phyloP scores from a whole-genome alignment of 2,888 invertebrate species.

The Pyralis farinalis region DNA sequence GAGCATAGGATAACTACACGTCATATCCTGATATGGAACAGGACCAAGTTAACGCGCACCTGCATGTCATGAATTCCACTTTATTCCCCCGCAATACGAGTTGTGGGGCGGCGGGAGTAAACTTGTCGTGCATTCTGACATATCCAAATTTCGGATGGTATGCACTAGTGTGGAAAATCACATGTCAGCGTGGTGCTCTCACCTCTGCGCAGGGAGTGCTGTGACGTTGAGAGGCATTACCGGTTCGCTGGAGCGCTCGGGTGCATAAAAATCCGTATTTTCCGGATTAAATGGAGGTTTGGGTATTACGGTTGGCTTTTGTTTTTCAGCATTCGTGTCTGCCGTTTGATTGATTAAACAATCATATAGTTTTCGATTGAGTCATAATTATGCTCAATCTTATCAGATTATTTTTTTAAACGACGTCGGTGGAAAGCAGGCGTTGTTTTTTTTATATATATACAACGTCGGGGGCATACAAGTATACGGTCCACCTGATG shows the following conservation, averaged over 20 bases:
- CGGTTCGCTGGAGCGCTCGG: background rate
- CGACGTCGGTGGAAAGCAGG: too few species aligned
- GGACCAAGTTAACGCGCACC: background rate
- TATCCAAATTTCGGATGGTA: slow-evolving; percentile 49
- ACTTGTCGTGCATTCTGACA: slow-evolving; percentile 37
- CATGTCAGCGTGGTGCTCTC: slow-evolving; percentile 54
- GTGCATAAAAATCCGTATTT: slow-evolving; percentile 4
- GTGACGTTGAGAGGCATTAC: slow-evolving; percentile 13
- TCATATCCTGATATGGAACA: slow-evolving; percentile 23
- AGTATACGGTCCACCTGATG: too few species aligned
- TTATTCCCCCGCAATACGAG: slow-evolving; percentile 5
- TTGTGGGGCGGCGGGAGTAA: slow-evolving; percentile 11
- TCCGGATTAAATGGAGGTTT: background rate
- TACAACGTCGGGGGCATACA: too few species aligned
- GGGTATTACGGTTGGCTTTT: too few species aligned
- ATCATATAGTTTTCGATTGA: too few species aligned
- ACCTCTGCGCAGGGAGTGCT: slow-evolving; percentile 17
- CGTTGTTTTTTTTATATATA: too few species aligned
- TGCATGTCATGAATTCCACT: slow-evolving; percentile 12
- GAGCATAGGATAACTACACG: slow-evolving; percentile 29
- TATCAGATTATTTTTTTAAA: too few species aligned
- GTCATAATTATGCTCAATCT: too few species aligned
- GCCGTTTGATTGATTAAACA: too few species aligned
- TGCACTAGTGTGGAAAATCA: slow-evolving; percentile 69
- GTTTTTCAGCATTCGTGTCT: too few species aligned